A percentile compares a stretch with the other conserved stretches of the same genome.
phyloP scores from a whole-genome alignment of 1,140 invertebrate genomes.

The Drosophila nebulosa region DNA sequence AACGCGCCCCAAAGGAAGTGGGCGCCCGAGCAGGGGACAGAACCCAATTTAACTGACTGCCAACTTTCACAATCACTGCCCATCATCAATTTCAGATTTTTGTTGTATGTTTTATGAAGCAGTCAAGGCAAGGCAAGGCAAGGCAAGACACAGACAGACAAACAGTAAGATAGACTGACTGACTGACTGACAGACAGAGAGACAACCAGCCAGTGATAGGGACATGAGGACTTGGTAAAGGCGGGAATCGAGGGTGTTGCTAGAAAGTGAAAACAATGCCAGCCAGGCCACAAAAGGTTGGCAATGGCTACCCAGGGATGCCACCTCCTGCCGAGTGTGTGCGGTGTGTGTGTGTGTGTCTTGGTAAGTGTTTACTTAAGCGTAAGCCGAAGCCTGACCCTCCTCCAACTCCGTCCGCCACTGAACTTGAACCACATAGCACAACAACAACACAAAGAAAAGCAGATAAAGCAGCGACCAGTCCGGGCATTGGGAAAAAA shows the following conservation, averaged over 20 bases:
- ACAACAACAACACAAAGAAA: constrained; percentile 46
- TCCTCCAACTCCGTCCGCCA: constrained; percentile 20
- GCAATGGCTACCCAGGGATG: constrained; percentile 58
- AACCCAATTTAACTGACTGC: constrained; percentile 78
- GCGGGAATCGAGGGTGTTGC: constrained; percentile 1
- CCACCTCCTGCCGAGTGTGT: constrained; percentile 43
- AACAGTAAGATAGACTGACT: constrained; percentile 40
- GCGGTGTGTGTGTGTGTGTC: constrained; percentile 37
- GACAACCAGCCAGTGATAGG: background rate
- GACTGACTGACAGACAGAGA: background rate
- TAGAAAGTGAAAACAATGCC: constrained; percentile 73
- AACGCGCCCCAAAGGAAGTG: constrained; percentile 54
- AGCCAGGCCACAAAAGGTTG: constrained; percentile 58
- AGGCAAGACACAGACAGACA: constrained; percentile 42
- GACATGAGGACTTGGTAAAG: background rate
- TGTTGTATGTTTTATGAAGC: constrained; percentile 77
- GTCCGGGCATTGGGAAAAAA: constrained; percentile 39
- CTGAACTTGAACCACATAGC: constrained; percentile 61
- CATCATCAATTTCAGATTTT: constrained; percentile 79
- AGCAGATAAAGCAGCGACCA: constrained; percentile 56
- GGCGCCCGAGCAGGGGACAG: constrained; percentile 35
- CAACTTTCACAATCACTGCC: constrained; percentile 79
- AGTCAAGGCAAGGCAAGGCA: constrained; percentile 31
- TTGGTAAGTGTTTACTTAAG: constrained; percentile 73
- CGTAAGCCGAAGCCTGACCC: constrained; percentile 51